Conservation (phyloP, 2,113 vertebrate genomes). For the Candoia aspera region DNA sequence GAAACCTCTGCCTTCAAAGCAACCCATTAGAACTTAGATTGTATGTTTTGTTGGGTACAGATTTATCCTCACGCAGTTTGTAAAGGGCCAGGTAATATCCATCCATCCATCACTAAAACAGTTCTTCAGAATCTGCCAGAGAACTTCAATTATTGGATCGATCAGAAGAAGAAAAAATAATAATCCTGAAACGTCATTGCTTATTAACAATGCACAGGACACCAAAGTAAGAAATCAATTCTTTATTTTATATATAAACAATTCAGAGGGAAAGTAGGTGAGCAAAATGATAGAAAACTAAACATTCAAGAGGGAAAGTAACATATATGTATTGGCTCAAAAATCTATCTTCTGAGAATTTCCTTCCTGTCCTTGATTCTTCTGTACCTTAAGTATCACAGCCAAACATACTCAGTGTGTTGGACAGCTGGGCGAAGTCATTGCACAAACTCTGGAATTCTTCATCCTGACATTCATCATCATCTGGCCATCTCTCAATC, state of each 20-base stretch:
- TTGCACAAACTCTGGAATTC: conserved; percentile 41
- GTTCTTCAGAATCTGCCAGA: neutral
- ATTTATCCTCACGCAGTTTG: neutral
- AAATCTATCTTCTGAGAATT: neutral
- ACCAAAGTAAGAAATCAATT: neutral
- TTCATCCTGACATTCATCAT: conserved; percentile 49
- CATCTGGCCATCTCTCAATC: conserved; percentile 71
- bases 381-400: conserved; percentile 58
- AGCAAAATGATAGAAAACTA: neutral
- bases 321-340: neutral
- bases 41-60: neutral
- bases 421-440: conserved; percentile 37
- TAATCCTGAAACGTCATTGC: neutral
- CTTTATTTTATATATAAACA: neutral
- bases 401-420: conserved; percentile 51
- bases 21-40: neutral
- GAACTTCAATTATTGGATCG: neutral
- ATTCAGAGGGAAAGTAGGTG: neutral
- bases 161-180: neutral
- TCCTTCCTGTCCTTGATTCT: accelerated
- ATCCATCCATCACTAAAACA: neutral
- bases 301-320: neutral
- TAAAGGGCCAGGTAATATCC: neutral
- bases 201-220: neutral
- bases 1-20: neutral